Evolutionary conservation across 2,888 invertebrate species (phyloP).

Genomic region (Synanthedon andrenaeformis): DNA sequence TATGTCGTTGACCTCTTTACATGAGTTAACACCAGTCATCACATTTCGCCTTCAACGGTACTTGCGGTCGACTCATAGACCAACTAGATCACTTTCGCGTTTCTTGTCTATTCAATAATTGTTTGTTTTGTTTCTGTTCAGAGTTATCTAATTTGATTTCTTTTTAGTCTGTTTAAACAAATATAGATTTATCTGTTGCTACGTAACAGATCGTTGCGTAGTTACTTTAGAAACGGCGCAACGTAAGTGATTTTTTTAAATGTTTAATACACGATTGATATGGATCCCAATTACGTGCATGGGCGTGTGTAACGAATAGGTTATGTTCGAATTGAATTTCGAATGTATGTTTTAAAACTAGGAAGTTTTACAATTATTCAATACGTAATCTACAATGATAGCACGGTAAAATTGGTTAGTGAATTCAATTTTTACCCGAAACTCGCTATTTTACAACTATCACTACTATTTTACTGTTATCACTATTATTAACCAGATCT

Average conservation of each 20-base stretch:
- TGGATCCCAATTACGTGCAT: conserved; percentile 1
- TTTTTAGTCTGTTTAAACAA: neutral
- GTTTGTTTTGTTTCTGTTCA: neutral
- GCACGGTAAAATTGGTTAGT: too few relatives aligned
- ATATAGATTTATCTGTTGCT: neutral
- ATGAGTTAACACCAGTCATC: conserved; percentile 36
- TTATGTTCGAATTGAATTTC: neutral
- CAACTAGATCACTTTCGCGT: conserved; percentile 52
- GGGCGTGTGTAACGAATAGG: neutral
- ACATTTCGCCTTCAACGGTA: conserved; percentile 62
- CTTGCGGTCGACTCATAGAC: conserved; percentile 13
- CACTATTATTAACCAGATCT: too few relatives aligned
- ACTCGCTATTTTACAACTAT: too few relatives aligned
- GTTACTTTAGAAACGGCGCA: neutral
- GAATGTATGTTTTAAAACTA: too few relatives aligned
- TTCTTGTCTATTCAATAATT: conserved; percentile 13
- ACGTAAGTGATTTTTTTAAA: neutral
- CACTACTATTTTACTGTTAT: too few relatives aligned
- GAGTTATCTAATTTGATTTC: neutral
- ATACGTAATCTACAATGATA: too few relatives aligned
- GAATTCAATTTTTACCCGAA: too few relatives aligned
- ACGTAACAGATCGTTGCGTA: neutral
- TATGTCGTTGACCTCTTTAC: conserved; percentile 42
- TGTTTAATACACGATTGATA: neutral
- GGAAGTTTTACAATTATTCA: too few relatives aligned